phyloP scores from a whole-genome alignment of 2,888 invertebrate species.

The Metallyticus violacea region DNA sequence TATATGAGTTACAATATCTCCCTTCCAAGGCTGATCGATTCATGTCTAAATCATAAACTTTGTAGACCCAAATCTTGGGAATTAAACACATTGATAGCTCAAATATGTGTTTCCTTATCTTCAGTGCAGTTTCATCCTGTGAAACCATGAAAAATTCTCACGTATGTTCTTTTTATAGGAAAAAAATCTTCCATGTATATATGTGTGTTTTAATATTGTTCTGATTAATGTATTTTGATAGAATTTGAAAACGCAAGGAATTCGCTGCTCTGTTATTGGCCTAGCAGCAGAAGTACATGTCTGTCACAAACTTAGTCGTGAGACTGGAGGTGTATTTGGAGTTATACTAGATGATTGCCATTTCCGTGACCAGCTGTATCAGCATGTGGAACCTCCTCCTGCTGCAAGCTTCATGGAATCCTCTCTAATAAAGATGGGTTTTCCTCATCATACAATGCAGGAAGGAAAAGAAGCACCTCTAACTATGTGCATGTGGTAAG shows the following conservation, averaged over 20 bases:
- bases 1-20: too few species aligned
- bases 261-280: conserved; percentile 92
- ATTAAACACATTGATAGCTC: too few species aligned
- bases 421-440: conserved; percentile 94
- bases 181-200: too few species aligned
- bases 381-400: conserved; percentile 49
- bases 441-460: conserved; percentile 73
- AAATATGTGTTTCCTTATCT: too few species aligned
- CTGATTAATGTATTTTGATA: too few species aligned
- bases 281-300: conserved; percentile 93
- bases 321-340: conserved; percentile 71
- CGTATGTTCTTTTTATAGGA: too few species aligned
- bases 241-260: conserved; percentile 72
- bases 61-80: too few species aligned
- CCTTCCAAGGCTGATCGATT: too few species aligned
- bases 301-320: conserved; percentile 78
- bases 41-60: too few species aligned
- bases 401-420: conserved; percentile 70
- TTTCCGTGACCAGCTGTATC: conserved; percentile 39
- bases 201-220: too few species aligned
- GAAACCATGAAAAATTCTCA: too few species aligned
- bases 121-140: too few species aligned
- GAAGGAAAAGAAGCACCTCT: conserved; percentile 66
- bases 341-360: conserved; percentile 58
- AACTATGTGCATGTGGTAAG: conserved; percentile 90